Conservation (phyloP, 2,888 invertebrate species). For the Fissipunctia ypsillon region DNA sequence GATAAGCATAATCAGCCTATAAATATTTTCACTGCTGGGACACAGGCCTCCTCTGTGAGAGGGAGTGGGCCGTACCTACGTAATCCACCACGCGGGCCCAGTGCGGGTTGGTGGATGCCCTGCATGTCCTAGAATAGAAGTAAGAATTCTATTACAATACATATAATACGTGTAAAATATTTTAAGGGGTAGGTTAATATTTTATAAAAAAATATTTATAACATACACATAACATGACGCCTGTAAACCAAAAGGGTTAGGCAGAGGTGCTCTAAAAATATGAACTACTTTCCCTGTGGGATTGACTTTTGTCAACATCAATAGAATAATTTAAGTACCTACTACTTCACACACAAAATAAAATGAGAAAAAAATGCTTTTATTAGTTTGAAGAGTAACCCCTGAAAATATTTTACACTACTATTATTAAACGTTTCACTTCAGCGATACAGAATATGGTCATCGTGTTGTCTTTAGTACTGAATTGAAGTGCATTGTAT, state of each 20-base stretch:
- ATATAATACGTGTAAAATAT: not conserved
- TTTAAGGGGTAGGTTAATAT: not conserved
- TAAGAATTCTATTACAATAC: not conserved
- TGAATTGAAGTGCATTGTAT: slow-evolving; percentile 43
- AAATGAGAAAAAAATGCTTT: not conserved
- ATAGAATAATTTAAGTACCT: not conserved
- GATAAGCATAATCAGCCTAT: not conserved
- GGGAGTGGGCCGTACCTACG: not conserved
- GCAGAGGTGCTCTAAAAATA: not conserved
- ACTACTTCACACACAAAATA: not conserved
- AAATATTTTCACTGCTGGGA: not conserved
- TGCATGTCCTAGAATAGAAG: not conserved
- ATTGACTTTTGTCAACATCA: not conserved
- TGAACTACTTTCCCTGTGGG: not conserved
- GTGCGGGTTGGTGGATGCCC: not conserved
- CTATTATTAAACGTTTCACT: not conserved
- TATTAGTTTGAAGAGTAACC: not conserved
- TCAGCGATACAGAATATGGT: slow-evolving; percentile 22
- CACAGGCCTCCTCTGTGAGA: not conserved
- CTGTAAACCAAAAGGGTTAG: no score
- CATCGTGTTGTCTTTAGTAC: slow-evolving; percentile 26
- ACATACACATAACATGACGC: not conserved
- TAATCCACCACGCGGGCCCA: not conserved
- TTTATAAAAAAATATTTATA: no score
- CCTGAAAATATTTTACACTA: not conserved